phyloP scores from a whole-genome alignment of 2,113 vertebrate genomes.

The Xenus cinereus region DNA sequence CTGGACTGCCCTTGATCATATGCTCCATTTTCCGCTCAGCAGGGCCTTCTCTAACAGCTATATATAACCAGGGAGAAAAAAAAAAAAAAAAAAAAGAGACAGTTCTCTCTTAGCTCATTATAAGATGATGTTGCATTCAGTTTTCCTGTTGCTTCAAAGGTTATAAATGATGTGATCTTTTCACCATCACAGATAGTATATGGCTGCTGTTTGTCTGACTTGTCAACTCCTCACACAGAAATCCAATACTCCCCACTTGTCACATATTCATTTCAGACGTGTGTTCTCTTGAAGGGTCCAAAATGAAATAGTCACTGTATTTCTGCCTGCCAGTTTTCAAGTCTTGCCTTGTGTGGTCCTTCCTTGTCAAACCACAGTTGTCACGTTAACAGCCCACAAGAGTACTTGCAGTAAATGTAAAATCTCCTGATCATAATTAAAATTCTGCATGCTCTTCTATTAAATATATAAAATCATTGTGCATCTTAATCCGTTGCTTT shows the following conservation, averaged over 20 bases:
- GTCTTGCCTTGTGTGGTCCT: not conserved
- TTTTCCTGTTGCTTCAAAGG: slow-evolving; percentile 47
- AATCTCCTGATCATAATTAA: not conserved
- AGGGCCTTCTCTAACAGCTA: slow-evolving; percentile 28
- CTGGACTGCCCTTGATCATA: slow-evolving; percentile 59
- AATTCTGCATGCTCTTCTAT: slow-evolving; percentile 5
- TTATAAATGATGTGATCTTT: slow-evolving; percentile 44
- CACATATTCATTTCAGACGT: slow-evolving; percentile 2
- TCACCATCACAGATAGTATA: not conserved
- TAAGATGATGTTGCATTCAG: not conserved
- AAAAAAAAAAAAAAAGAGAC: not conserved
- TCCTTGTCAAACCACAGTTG: not conserved
- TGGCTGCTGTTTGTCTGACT: slow-evolving; percentile 4
- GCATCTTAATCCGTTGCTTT: not conserved
- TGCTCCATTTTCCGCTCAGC: slow-evolving; percentile 51
- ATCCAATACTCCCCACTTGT: not conserved
- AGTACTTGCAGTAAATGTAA: not conserved
- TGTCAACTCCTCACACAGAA: slow-evolving; percentile 10
- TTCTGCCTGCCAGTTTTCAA: not conserved
- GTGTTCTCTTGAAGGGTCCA: not conserved
- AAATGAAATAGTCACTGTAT: not conserved
- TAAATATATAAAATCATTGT: not conserved
- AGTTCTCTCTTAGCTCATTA: slow-evolving; percentile 17
- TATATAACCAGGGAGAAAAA: slow-evolving; percentile 18
- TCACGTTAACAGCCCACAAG: not conserved